Evolutionary conservation across 1,140 invertebrate species (phyloP), one percentile per base, ranked within the genome.

Genomic region (Battus philenor): DNA sequence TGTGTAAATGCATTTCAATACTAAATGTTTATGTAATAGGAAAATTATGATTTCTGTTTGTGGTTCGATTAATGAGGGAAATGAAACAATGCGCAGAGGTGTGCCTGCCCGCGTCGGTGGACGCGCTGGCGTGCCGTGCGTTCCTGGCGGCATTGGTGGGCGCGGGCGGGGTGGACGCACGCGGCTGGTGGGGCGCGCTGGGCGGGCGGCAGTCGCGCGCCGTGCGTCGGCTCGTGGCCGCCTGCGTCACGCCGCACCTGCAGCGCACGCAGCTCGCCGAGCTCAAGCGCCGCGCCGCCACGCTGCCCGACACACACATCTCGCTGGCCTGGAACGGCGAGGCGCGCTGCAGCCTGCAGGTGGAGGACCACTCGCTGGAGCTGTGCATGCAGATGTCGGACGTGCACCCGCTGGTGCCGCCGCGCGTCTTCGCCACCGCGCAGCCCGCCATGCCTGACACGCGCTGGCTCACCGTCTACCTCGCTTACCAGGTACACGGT

Each of bases 351-450:
- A 8, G 13, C 30, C 48, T 48, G 39, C 7, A 10, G 24, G 38
- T 68, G 44, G 68, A 75, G n/a, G 69, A 64, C 8, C 59, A 48
- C 6, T 27, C n/a, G 6, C 13, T 75, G 15, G 46, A 60, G 50
- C 54, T 74, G 32, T 29, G 29, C 9, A 36, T 70, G 26, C 10
- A 18, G 32, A 47, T 79, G 27, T 32, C 59, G 16, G 44, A 36
- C 9, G 47, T 53, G 32, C 64, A 69, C 58, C 70, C 68, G 41
- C 64, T 77, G 15, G 10, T 5, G 18, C 33, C 44, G 18, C 60
- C 68, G 44, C 58, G 53, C 15, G n/a, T 34, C 22, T 13, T 31
- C 32, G 15, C 47, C 36, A 20, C 46, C 12, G 43, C 48, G 15
- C n/a, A 27, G 30, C 1, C 53, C 33, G 46, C 29, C 38, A 31